Evolutionary conservation across 2,113 vertebrate genomes (phyloP).

Genomic region (Nycticebus coucang): DNA sequence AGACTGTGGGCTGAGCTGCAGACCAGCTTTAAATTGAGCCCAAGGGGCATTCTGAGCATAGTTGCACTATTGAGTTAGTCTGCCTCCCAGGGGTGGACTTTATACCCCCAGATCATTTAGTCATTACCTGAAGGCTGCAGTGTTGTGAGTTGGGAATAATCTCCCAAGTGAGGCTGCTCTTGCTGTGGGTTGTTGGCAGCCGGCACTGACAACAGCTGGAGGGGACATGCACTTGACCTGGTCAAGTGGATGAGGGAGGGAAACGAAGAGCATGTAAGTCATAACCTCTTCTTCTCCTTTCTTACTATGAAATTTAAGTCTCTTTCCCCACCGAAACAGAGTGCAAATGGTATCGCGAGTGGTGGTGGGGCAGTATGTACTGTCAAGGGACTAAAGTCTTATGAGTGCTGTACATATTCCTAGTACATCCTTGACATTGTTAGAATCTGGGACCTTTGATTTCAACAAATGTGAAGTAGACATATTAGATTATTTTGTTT

Average conservation of each 20-base stretch:
- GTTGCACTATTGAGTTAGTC: background rate
- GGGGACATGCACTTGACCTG: background rate
- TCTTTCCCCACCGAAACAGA: background rate
- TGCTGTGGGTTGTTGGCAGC: background rate
- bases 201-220: background rate
- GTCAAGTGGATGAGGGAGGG: background rate
- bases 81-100: background rate
- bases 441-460: background rate
- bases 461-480: background rate
- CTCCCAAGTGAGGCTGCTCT: background rate
- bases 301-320: background rate
- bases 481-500: background rate
- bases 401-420: background rate
- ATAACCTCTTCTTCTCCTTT: background rate
- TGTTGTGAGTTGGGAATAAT: background rate
- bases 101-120: background rate
- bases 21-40: background rate
- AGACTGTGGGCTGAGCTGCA: background rate
- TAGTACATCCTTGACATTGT: background rate
- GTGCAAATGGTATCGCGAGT: background rate
- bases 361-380: background rate
- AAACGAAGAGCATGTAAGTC: background rate
- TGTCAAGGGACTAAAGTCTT: background rate
- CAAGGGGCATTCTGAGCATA: background rate
- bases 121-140: background rate